These are phyloP conservation scores for Styela plicata DNA, from an alignment of 23 tunicate species.

Conservation along the genomic window DNA sequence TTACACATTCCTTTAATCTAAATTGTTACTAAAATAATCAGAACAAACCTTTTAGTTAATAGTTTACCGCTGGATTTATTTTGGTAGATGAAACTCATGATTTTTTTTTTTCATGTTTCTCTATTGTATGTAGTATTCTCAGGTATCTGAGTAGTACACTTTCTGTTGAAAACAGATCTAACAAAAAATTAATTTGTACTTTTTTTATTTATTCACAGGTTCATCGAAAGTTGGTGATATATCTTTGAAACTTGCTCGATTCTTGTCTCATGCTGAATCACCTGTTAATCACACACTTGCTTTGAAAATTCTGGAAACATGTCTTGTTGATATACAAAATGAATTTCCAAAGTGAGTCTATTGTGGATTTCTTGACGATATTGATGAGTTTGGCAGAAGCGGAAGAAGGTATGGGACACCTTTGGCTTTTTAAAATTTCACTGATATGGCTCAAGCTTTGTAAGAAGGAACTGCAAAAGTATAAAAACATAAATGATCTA, in stretches of 20 bases:
- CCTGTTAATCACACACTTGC: conserved; percentile 44
- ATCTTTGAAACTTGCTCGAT: not conserved
- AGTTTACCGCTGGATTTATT: no score
- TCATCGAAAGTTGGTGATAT: not conserved
- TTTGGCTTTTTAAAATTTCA: conserved; percentile 35
- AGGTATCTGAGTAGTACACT: no score
- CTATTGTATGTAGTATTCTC: no score
- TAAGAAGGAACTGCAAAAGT: not conserved
- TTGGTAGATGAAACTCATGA: no score
- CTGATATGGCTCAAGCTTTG: conserved; percentile 63
- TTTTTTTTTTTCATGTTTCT: no score
- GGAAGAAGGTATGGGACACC: conserved; percentile 57
- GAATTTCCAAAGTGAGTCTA: conserved; percentile 44
- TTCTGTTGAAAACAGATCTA: no score
- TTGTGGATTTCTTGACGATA: conserved; percentile 50
- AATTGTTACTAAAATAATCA: no score
- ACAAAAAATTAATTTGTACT: no score
- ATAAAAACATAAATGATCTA: conserved; percentile 12
- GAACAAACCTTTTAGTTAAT: no score
- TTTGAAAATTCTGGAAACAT: conserved; percentile 40
- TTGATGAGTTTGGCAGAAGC: conserved; percentile 58
- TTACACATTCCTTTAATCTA: no score
- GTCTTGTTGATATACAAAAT: conserved; percentile 25
- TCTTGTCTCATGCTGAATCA: conserved; percentile 23
- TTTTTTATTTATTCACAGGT: no score